Conservation (phyloP, 2,797 vertebrate species). For the Crotalus adamanteus region DNA sequence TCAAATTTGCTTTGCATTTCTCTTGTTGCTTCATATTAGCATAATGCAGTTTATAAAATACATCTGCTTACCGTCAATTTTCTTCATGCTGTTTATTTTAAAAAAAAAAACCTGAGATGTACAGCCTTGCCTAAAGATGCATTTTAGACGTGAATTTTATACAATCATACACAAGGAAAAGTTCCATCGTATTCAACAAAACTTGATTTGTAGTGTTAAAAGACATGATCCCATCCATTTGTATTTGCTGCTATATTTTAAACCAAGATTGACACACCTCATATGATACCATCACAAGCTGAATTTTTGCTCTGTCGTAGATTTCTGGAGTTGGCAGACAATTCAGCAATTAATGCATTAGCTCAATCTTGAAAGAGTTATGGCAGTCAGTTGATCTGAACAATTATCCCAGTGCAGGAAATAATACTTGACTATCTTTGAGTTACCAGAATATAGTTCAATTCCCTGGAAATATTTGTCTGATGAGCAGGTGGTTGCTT, state of each 20-base stretch:
- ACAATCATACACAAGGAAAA: neutral
- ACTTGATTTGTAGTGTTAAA: neutral
- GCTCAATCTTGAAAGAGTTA: neutral
- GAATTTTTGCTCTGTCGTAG: neutral
- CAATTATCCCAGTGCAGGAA: neutral
- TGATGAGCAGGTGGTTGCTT: neutral
- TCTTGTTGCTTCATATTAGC: conserved; percentile 1
- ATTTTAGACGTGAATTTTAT: neutral
- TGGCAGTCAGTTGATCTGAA: neutral
- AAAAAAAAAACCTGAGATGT: neutral
- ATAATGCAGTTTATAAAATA: conserved; percentile 21
- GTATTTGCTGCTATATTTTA: neutral
- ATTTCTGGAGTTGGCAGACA: neutral
- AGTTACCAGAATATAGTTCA: neutral
- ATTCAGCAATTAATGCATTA: neutral
- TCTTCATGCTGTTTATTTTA: neutral
- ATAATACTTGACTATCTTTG: neutral
- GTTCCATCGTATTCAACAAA: neutral
- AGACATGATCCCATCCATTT: neutral
- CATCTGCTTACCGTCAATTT: neutral
- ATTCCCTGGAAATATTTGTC: neutral
- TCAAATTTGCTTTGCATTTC: neutral
- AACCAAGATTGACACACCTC: neutral
- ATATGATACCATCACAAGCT: neutral
- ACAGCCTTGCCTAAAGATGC: neutral